These are phyloP conservation scores for Petrocephalus sullivani DNA, from an alignment of 2,797 vertebrate species.

Conservation along the genomic window DNA sequence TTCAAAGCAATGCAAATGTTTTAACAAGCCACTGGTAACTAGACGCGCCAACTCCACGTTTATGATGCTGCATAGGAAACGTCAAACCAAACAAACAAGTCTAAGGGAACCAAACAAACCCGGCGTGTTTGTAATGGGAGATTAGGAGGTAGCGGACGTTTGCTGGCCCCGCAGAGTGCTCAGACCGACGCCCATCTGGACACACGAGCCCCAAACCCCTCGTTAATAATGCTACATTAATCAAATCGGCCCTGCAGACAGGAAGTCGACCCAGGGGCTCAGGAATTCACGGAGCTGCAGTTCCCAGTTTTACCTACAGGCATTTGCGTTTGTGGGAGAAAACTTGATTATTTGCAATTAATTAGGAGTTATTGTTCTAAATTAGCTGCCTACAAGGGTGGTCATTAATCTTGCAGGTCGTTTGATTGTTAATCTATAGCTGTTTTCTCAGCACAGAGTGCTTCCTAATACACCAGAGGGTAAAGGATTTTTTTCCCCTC, in stretches of 20 bases:
- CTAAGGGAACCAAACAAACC: background rate
- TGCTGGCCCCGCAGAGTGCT: conserved; percentile 40
- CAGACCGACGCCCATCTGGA: conserved; percentile 59
- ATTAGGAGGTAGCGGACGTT: background rate
- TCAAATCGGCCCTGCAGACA: conserved; percentile 61
- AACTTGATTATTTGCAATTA: conserved; percentile 91
- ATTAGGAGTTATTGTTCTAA: conserved; percentile 97
- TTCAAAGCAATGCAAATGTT: background rate
- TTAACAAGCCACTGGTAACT: background rate
- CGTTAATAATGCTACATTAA: conserved; percentile 68
- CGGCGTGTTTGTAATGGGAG: background rate
- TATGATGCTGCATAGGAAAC: background rate
- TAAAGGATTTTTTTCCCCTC: conserved; percentile 40
- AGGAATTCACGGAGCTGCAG: conserved; percentile 39
- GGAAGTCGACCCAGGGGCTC: conserved; percentile 58
- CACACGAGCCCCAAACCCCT: conserved; percentile 45
- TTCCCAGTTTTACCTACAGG: conserved; percentile 47
- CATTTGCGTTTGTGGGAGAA: conserved; percentile 65
- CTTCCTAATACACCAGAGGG: conserved; percentile 66
- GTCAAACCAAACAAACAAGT: background rate
- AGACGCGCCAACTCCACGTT: background rate
- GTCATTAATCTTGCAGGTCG: conserved; percentile 87
- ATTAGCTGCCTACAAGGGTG: conserved; percentile 87
- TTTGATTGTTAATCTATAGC: conserved; percentile 94
- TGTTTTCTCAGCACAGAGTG: conserved; percentile 67